Evolutionary conservation across 2,113 vertebrate species (phyloP).

Genomic region (Carollia perspicillata): DNA sequence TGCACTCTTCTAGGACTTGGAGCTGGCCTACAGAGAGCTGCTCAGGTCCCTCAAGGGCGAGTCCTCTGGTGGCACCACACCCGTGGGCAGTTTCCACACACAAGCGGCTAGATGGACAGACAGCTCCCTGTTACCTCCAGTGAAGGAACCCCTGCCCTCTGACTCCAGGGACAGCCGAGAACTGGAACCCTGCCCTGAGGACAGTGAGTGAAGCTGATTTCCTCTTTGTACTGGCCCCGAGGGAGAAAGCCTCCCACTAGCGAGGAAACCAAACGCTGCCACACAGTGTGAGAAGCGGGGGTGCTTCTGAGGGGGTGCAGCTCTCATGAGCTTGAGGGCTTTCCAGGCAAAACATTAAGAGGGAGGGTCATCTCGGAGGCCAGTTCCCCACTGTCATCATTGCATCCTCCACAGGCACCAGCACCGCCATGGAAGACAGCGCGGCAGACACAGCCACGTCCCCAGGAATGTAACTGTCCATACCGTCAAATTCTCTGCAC

Average conservation of each 20-base stretch:
- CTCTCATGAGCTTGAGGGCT: background rate
- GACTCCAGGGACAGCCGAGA: background rate
- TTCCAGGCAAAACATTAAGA: background rate
- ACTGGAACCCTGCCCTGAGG: background rate
- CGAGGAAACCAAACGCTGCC: background rate
- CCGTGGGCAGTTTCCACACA: slow-evolving; percentile 20
- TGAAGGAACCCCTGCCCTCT: slow-evolving; percentile 6
- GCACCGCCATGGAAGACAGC: slow-evolving; percentile 8
- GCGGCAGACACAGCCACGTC: background rate
- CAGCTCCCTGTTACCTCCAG: background rate
- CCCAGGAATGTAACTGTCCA: slow-evolving; percentile 29
- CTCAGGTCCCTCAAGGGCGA: slow-evolving; percentile 63
- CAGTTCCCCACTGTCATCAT: background rate
- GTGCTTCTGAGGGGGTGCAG: too few relatives aligned
- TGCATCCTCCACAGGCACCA: slow-evolving; percentile 38
- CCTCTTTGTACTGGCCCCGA: too few relatives aligned
- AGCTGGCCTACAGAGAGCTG: slow-evolving; percentile 77
- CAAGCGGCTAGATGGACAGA: slow-evolving; percentile 13
- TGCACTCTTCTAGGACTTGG: slow-evolving; percentile 69
- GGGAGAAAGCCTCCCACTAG: rapidly evolving
- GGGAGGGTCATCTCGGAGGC: background rate
- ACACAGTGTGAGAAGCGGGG: rapidly evolving
- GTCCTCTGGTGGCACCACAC: background rate
- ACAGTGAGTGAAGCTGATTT: slow-evolving; percentile 8
- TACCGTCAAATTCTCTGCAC: background rate